These are phyloP conservation scores for Drosophila formosana DNA, from an alignment of 2,888 invertebrate genomes.

Conservation along the genomic window DNA sequence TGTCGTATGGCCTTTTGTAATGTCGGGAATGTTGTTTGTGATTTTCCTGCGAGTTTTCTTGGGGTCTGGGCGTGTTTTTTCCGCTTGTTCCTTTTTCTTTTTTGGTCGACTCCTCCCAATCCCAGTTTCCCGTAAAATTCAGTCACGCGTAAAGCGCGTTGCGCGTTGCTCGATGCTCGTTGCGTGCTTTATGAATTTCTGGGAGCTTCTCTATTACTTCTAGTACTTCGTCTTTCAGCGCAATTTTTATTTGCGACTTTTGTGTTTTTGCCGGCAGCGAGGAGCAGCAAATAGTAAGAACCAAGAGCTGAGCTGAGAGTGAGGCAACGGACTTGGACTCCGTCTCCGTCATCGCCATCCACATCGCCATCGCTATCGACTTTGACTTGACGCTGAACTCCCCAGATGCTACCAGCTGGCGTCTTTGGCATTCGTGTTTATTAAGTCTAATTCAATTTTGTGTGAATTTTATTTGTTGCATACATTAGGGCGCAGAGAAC, in stretches of 20 bases:
- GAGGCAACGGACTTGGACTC: background rate
- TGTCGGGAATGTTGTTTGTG: slow-evolving; percentile 72
- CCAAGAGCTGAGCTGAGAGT: background rate
- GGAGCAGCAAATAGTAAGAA: slow-evolving; percentile 8
- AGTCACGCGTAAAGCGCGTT: slow-evolving; percentile 67
- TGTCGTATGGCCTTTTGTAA: slow-evolving; percentile 49
- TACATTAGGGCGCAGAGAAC: slow-evolving; percentile 54
- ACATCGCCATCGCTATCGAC: background rate
- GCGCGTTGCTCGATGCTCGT: slow-evolving; percentile 49
- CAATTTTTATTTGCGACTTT: slow-evolving; percentile 41
- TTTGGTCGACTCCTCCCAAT: background rate
- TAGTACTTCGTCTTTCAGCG: slow-evolving; percentile 40
- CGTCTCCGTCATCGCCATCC: no score
- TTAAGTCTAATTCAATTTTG: slow-evolving; percentile 76
- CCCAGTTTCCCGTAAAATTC: slow-evolving; percentile 52
- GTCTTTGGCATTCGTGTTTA: slow-evolving; percentile 57
- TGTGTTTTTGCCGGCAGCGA: slow-evolving; percentile 21
- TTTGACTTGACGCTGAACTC: slow-evolving; percentile 5
- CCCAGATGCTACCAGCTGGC: slow-evolving; percentile 50
- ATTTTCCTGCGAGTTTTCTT: slow-evolving; percentile 53
- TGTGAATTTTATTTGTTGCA: slow-evolving; percentile 70
- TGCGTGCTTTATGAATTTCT: slow-evolving; percentile 71
- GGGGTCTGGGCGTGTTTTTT: slow-evolving; percentile 29
- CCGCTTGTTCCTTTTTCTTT: slow-evolving; percentile 27
- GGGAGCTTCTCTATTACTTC: slow-evolving; percentile 37